These are phyloP conservation scores for Nomada fabriciana DNA, from an alignment of 2,888 invertebrate genomes.

Conservation along the genomic window DNA sequence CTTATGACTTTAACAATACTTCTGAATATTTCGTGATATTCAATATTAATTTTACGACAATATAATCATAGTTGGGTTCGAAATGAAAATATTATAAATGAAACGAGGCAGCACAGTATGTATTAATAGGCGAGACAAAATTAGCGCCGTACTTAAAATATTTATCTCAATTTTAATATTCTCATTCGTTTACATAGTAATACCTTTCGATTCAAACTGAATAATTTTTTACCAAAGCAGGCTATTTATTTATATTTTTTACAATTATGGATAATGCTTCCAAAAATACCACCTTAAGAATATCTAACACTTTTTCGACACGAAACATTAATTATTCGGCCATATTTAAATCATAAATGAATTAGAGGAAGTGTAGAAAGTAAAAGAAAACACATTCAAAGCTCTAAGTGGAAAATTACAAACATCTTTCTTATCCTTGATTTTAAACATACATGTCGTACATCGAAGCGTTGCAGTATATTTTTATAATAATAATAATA, in stretches of 20 bases:
- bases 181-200: not conserved
- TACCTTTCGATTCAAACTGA: not conserved
- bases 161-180: not conserved
- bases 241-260: conserved; percentile 21
- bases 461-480: not conserved
- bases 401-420: too few species aligned
- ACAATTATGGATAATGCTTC: not conserved
- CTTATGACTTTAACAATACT: not conserved
- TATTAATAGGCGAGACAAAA: not conserved
- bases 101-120: not conserved
- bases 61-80: not conserved
- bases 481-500: not conserved
- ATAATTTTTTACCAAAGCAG: conserved; percentile 20
- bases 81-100: conserved; percentile 10
- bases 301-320: not conserved
- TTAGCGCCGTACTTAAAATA: not conserved
- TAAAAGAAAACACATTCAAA: too few species aligned
- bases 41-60: conserved; percentile 30
- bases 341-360: too few species aligned
- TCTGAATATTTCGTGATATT: conserved; percentile 27
- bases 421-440: conserved; percentile 4
- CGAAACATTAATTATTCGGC: too few species aligned
- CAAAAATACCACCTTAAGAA: not conserved
- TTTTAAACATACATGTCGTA: too few species aligned
- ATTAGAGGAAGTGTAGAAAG: too few species aligned